Evolutionary conservation across 1,140 invertebrate species (phyloP).

Genomic region (Lordiphosa mommai): DNA sequence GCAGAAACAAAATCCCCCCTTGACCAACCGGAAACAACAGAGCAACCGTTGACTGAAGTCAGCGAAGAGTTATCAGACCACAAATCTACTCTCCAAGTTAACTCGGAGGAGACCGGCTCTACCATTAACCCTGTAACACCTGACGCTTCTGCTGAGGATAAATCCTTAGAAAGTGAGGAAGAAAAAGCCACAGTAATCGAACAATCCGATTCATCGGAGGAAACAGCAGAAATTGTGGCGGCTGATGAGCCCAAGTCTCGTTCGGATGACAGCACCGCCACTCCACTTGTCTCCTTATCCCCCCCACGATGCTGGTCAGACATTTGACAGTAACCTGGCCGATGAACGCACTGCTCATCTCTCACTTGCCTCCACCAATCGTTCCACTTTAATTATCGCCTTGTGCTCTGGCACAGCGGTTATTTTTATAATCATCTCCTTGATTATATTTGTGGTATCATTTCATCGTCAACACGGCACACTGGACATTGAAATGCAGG

Average conservation of each 20-base stretch:
- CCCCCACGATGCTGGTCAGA: slow-evolving; percentile 55
- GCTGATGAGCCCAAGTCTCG: slow-evolving; percentile 35
- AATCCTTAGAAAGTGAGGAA: neutral
- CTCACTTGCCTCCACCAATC: slow-evolving; percentile 30
- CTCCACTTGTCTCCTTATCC: slow-evolving; percentile 63
- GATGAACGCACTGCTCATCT: slow-evolving; percentile 54
- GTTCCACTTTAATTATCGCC: slow-evolving; percentile 63
- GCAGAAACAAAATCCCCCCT: neutral
- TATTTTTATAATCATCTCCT: slow-evolving; percentile 59
- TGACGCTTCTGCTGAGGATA: neutral
- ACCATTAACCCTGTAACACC: neutral
- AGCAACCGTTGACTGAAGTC: slow-evolving; percentile 8
- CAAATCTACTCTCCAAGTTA: too few relatives aligned
- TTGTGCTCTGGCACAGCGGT: slow-evolving; percentile 63
- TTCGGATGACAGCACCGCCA: slow-evolving; percentile 58
- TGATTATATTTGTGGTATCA: slow-evolving; percentile 64
- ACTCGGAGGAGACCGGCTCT: neutral
- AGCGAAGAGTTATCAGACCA: neutral
- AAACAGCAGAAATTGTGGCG: neutral
- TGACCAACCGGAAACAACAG: neutral
- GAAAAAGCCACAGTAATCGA: neutral
- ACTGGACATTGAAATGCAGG: slow-evolving; percentile 75
- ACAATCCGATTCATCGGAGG: slow-evolving; percentile 1
- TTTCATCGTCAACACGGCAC: slow-evolving; percentile 72
- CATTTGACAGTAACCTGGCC: slow-evolving; percentile 62